Base-by-base conservation (phyloP, 2,888 invertebrate genomes). In the Apocheima hispidaria region DNA sequence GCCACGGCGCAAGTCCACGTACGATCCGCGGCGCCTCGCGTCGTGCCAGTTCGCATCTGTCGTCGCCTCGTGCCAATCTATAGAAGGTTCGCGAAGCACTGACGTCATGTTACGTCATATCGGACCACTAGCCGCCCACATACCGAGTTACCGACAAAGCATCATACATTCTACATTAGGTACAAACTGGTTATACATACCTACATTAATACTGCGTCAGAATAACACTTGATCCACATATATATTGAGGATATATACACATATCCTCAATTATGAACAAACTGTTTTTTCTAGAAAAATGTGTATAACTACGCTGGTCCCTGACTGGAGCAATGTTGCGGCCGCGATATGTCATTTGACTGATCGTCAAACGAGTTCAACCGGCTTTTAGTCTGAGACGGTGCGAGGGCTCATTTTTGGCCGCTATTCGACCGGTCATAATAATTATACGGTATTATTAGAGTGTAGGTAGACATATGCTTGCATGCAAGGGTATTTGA, bases 91-190 rank as follows among this genome's bases (percentile, higher is more conserved):
- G 81, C 77, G 76, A 79, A 76, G 67, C 71, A 54, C 66, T 79
- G 81, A 83, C 84, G 82, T 83, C 79, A 82, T 50, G 53, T 79
- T 75, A 81, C 86, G 78, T 84, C 83, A 84, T 66, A 44, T 26
- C 50, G 18, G 50, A 68, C 71, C 66, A 72, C 70, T 68, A 40
- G 2, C 51, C 51, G 23, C 49, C 54, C 30, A 40, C 50, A 41
- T 4, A 36, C 62, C 60, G 33, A 40, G 44, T 35, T 4, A 36
- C 62, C 60, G 33, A 20, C 54, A 55, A 60, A 46, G 64, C 59
- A 44, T 38, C 18, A 38, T 44, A 44, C 14, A 26, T 16, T 26
- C 20, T 23, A 26, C 12, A 14, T n/a, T 20, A 64, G 63, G 53
- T 65, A 40, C 18, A 20, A 1, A 18, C 40, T 20, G 2, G 3